A percentile compares a stretch with the other conserved stretches of the same genome.
phyloP scores from a whole-genome alignment of 1,140 invertebrate genomes.

The Anthonomus grandis region DNA sequence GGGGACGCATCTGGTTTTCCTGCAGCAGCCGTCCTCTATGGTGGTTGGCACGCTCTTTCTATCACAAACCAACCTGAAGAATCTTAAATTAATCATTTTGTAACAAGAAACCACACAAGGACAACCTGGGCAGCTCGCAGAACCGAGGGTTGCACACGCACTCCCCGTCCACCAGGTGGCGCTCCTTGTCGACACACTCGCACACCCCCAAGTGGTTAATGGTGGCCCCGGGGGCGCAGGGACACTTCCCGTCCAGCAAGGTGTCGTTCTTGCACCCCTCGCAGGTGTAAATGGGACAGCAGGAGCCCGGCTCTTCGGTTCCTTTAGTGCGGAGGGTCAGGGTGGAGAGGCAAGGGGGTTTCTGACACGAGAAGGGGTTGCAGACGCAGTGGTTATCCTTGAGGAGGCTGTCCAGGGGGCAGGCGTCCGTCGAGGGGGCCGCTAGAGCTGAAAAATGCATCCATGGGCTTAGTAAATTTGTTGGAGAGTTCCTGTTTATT shows the following conservation, averaged over 20 bases:
- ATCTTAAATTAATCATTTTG: too few relatives aligned
- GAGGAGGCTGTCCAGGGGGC: slow-evolving; percentile 39
- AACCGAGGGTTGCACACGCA: slow-evolving; percentile 39
- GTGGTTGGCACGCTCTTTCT: slow-evolving; percentile 30
- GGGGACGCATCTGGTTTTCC: slow-evolving; percentile 29
- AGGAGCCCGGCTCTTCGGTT: slow-evolving; percentile 33
- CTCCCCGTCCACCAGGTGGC: slow-evolving; percentile 30
- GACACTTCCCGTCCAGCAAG: slow-evolving; percentile 37
- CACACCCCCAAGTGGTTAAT: slow-evolving; percentile 33
- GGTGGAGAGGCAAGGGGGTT: slow-evolving; percentile 35
- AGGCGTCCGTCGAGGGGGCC: slow-evolving; percentile 35
- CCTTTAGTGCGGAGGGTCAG: slow-evolving; percentile 27
- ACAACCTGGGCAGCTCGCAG: slow-evolving; percentile 37
- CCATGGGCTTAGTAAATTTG: background rate
- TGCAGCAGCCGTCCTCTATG: slow-evolving; percentile 36
- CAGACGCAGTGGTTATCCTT: slow-evolving; percentile 38
- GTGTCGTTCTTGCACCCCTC: slow-evolving; percentile 34
- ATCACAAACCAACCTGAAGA: slow-evolving; percentile 40
- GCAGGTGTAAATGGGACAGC: slow-evolving; percentile 42
- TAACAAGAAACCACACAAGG: too few relatives aligned
- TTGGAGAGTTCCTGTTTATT: background rate
- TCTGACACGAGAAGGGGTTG: slow-evolving; percentile 29
- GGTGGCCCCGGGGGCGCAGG: slow-evolving; percentile 38
- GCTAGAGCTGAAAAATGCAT: slow-evolving; percentile 27
- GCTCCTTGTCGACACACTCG: slow-evolving; percentile 35